These are phyloP conservation scores for Acleris literana DNA, from an alignment of 2,888 invertebrate genomes.

Conservation along the genomic window DNA sequence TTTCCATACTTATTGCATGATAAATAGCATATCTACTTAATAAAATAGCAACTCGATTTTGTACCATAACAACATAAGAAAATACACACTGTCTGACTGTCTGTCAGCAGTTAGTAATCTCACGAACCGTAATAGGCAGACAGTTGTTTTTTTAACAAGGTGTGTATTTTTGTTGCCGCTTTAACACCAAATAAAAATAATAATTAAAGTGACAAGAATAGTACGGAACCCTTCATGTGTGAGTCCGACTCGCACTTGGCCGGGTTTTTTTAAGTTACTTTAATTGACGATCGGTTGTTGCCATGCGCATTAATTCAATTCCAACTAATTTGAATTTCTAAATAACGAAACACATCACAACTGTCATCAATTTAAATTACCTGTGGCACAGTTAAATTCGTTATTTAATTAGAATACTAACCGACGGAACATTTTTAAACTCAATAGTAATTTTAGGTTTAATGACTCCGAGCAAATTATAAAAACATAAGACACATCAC, in stretches of 20 bases:
- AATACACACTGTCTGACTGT: no score
- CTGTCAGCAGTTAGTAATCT: no score
- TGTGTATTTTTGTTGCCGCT: no score
- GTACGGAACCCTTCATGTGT: no score
- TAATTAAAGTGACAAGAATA: no score
- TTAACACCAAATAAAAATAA: no score
- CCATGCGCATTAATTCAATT: conserved; percentile 24
- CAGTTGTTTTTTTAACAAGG: background rate
- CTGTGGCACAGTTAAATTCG: conserved; percentile 35
- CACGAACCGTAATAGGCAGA: background rate
- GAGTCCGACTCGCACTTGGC: no score
- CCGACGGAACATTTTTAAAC: background rate
- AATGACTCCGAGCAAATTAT: background rate
- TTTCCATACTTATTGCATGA: no score
- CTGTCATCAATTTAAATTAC: conserved; percentile 12
- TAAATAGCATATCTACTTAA: no score
- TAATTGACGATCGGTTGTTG: conserved; percentile 22
- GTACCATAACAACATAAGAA: no score
- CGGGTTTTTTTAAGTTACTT: conserved; percentile 7
- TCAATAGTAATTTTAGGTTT: background rate
- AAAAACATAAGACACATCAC: no score
- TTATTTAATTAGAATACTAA: conserved; percentile 32
- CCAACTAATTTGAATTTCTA: conserved; percentile 23
- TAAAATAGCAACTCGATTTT: no score
- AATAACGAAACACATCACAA: conserved; percentile 13